Base-by-base conservation (phyloP, 2,888 invertebrate genomes). In the Mechanitis messenoides region DNA sequence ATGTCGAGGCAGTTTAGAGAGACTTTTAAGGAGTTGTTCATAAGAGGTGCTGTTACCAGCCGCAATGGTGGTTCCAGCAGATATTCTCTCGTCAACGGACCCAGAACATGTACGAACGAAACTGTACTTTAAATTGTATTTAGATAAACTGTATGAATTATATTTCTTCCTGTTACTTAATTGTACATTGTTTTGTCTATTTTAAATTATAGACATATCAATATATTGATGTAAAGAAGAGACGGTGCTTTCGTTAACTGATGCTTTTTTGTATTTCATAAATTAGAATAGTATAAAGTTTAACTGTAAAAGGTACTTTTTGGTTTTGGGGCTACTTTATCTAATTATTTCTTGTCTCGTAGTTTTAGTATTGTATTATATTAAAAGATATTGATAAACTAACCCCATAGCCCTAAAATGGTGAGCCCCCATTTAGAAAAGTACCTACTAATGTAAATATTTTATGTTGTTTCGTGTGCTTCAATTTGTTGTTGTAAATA, bases 1-100 rank as follows among this genome's bases (percentile, higher is more conserved):
- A 98, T 98, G 98, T 97, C 96, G 45, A 91, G 96, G 45, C 97
- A 96, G 80, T 98, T 98, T 83, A 91, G 98, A 58, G 97, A 97
- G 80, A 98, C 98, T 0, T 98, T 98, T 81, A 96, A 96, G 75
- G 95, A 95, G 74, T 79, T 93, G 6, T 97, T 98, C 77, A 92
- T 95, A 53, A 83, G 93, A 55, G 92, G 92, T 0, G 91, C 92
- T 1, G 90, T 91, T 1, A 92, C 92, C 3, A 92, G 92, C 70
- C 91, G 92, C 71, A 93, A 93, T 69, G 93, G 92, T 2, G 92
- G 93, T 0, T 95, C 95, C 0, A 94, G 95, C 57, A 92, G 94
- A 72, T 96, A 96, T 79, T 95, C 95, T 0, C 84, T 95, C 45
- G 95, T 95, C 0, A 95, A 96, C 77, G 95, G 95, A 3, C 95